These are phyloP conservation scores for Ennomos quercinarius DNA, from an alignment of 2,888 invertebrate genomes.

Conservation along the genomic window DNA sequence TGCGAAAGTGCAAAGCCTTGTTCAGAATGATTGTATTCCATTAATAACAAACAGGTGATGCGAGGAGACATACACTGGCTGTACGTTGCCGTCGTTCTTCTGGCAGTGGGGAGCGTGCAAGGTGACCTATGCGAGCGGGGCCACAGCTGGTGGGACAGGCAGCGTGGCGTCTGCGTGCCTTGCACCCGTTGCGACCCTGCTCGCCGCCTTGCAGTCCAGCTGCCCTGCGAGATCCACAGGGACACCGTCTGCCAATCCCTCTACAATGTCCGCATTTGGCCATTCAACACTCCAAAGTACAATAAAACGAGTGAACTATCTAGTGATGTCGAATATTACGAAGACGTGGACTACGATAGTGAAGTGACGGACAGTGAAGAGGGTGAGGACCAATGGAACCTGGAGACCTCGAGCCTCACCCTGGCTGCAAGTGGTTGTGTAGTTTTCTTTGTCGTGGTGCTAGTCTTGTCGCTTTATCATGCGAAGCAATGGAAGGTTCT, in stretches of 20 bases:
- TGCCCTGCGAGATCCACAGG: conserved; percentile 90
- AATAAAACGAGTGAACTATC: conserved; percentile 52
- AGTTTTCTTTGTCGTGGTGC: conserved; percentile 91
- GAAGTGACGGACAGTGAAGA: conserved; percentile 68
- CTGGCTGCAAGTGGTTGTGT: conserved; percentile 91
- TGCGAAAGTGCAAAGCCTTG: too few relatives aligned
- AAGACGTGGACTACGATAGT: conserved; percentile 73
- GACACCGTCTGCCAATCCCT: conserved; percentile 91
- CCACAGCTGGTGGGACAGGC: conserved; percentile 89
- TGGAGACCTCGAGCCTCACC: conserved; percentile 90
- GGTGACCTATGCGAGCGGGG: conserved; percentile 80
- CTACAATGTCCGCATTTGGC: conserved; percentile 87
- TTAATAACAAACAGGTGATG: conserved; percentile 69
- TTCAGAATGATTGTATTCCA: too few relatives aligned
- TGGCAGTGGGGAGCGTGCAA: conserved; percentile 66
- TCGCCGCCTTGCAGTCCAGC: conserved; percentile 86
- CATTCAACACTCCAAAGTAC: conserved; percentile 75
- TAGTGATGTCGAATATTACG: conserved; percentile 77
- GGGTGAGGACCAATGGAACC: conserved; percentile 87
- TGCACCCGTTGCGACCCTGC: conserved; percentile 89
- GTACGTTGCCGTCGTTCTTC: conserved; percentile 75
- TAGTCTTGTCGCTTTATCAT: conserved; percentile 91
- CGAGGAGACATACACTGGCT: conserved; percentile 71
- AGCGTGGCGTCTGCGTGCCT: conserved; percentile 87
- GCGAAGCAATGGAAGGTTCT: conserved; percentile 92